Evolutionary conservation across 2,888 invertebrate genomes (phyloP), one percentile per base, ranked within the genome.

Genomic region (Andrena hattorfiana): DNA sequence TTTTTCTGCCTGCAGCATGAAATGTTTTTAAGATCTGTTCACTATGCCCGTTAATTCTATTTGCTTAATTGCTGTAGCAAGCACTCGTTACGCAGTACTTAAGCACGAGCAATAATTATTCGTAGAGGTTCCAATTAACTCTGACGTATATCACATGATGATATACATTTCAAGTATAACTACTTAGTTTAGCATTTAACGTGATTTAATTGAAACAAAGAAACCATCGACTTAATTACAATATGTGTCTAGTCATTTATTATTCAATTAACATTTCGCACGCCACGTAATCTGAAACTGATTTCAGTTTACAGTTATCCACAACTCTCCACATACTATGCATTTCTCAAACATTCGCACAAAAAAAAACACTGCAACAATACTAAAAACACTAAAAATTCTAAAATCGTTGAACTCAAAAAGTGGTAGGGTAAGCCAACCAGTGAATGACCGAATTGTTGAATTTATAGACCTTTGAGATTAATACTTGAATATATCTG

Each of bases 1-100:
- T 26, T 60, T 67, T 35, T 54, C 42, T 48, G 77, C 66, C 23
- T 66, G 66, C 51, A 66, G 67, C 80, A 64, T 54, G 77, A 77
- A 30, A 23, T 35, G 20, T 60, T 30, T n/a, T n/a, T 7, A 35
- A 20, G 23, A 66, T 7, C 8, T 42, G n/a, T 74, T 51, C 16
- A 35, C 13, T 30, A 32, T 63, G 23, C 48, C 62, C 13, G 28
- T 5, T 10, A 30, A 42, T 76, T 16, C 32, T 35, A 56, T 70
- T 66, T 7, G 3, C 28, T 30, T 56, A 35, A 70, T 70, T 70
- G 8, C 42, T 35, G 8, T 28, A 76, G 26, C 62, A 62, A 49
- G 26, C 69, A 76, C 32, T 42, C 48, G 4, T 63, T 8, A 20
- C 56, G 10, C 28, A 42, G 32, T 20, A 56, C 23, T 23, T 8